Conservation (phyloP, 2,113 vertebrate species). For the Labeo catla region DNA sequence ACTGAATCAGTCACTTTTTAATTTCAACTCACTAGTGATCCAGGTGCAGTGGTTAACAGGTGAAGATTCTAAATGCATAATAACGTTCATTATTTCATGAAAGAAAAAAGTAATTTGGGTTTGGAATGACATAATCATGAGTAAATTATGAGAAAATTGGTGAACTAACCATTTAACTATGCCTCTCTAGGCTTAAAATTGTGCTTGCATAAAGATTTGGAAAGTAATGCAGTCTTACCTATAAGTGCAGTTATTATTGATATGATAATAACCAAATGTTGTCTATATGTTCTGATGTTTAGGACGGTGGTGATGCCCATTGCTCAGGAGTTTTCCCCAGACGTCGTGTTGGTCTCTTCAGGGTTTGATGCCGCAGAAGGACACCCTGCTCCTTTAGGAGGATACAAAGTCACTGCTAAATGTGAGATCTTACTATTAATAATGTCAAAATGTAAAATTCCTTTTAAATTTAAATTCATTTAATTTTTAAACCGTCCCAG, state of each 20-base stretch:
- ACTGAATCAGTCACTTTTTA: not conserved
- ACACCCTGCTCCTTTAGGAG: slow-evolving; percentile 88
- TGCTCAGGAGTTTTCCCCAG: slow-evolving; percentile 89
- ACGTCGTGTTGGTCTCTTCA: slow-evolving; percentile 91
- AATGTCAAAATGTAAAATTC: too few relatives aligned
- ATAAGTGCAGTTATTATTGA: not conserved
- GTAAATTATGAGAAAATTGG: not conserved
- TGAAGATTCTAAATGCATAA: not conserved
- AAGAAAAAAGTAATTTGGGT: not conserved
- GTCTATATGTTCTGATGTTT: slow-evolving; percentile 30
- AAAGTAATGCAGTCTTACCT: not conserved
- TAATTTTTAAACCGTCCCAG: not conserved
- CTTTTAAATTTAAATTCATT: too few relatives aligned
- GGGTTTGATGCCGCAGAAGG: slow-evolving; percentile 95
- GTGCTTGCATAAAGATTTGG: not conserved
- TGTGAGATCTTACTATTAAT: slow-evolving; percentile 77
- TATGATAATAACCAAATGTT: not conserved
- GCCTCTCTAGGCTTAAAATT: too few relatives aligned
- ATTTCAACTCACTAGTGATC: not conserved
- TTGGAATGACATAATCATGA: not conserved
- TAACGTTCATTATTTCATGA: not conserved
- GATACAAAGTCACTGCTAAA: slow-evolving; percentile 93
- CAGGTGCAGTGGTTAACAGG: not conserved
- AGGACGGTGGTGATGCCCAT: slow-evolving; percentile 96
- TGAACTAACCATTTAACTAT: not conserved